Evolutionary conservation across 64 coral and sea anemone genomes (phyloP), one percentile per base, ranked within the genome.

Genomic region (Cladopsammia gracilis): DNA sequence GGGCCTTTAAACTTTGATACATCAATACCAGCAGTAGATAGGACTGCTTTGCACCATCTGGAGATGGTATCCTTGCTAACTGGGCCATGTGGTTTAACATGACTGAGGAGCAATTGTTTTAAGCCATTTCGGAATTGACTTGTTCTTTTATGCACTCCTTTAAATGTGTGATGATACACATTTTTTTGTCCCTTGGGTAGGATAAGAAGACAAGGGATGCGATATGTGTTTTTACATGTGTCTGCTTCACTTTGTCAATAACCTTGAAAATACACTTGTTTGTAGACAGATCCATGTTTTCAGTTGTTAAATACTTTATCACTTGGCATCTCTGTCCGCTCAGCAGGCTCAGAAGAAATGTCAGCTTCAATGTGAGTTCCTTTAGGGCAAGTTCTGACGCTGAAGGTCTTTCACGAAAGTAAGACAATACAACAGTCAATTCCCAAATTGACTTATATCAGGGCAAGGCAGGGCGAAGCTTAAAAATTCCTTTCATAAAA

Each of bases 401-500:
- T 11, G 51, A 1, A 49, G 70, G 70, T 70, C 48, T 67, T 57
- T 52, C 47, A 25, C 70, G 66, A 49, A 73, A 72, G 46, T 76
- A 70, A 70, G 47, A 24, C 7, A 89, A 48, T 77, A 89, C 87
- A 58, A 59, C 64, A 58, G 44, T 79, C 5, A 90, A 25, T 44
- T 90, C 76, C 76, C 65, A 82, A 18, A 52, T 60, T 7, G 76
- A 47, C 57, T 79, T 13, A 10, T 90, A 80, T 25, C 49, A 25
- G 48, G 88, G 88, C 3, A 81, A 61, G 6, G 76, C 74, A 26
- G 88, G 76, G n/a, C 88, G 88, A 24, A 90, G 64, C 48, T 90
- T 22, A 53, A 90, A 81, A 24, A 90, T 25, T 20, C 88, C 88
- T 69, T 90, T 92, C 79, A 85, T 92, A 60, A 85, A 92, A n/a